Evolutionary conservation across 2,113 vertebrate species (phyloP), one percentile per base, ranked within the genome.

Genomic region (Hypomesus transpacificus): DNA sequence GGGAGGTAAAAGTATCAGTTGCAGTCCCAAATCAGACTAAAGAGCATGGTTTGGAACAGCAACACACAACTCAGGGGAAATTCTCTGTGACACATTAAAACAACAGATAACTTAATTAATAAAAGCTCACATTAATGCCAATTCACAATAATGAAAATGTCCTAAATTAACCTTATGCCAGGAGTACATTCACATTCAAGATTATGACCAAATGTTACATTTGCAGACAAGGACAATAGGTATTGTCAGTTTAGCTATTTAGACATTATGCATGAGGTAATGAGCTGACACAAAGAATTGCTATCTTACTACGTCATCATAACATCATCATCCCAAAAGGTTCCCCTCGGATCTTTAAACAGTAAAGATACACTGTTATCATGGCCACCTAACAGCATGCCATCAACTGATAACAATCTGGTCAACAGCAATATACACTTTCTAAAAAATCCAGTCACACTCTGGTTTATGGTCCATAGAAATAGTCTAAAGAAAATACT

Each of bases 231-330:
- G 22, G 26, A 61, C 59, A 61, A 17, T 28, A 61, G 26, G 59
- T 20, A 14, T 26, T 24, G 16, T 60, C 24, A 26, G 16, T 14
- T 61, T 1, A 24, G 59, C 59, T 13, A 16, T 61, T 61, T 61
- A 26, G 22, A 7, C 21, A n/a, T n/a, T 7, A 20, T 61, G 58
- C 73, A 11, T 52, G 66, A 58, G 69, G 21, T 62, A 58, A 67
- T 63, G 67, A 51, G 20, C 65, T 51, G 53, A 24, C 52, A 18
- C 5, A 70, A 58, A 21, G 52, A 52, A 75, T 57, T 64, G 70
- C 52, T 34, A 46, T 46, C 39, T 9, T 28, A 16, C 13, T 13
- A 14, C 26, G 14, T 22, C 59, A 9, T n/a, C 59, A 61, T 26
- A 61, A 28, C 14, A 26, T 13, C 9, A 46, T 46, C 9, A 46